These are phyloP conservation scores for Acrocyrtus sp. DNA, from an alignment of 2,888 invertebrate species.

Conservation along the genomic window DNA sequence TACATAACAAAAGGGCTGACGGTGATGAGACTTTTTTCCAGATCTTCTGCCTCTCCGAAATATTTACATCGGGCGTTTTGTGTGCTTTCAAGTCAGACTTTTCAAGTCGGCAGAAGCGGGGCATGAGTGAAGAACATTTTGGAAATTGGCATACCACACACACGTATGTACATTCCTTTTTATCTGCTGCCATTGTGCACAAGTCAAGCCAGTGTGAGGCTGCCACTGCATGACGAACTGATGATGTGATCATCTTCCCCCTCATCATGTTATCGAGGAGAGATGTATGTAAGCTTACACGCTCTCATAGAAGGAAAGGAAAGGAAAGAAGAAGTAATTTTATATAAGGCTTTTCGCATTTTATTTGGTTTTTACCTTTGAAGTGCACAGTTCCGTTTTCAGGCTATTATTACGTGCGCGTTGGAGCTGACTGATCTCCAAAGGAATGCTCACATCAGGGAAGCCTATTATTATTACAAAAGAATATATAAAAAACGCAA, in stretches of 20 bases:
- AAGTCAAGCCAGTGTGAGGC: too few relatives aligned
- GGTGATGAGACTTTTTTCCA: too few relatives aligned
- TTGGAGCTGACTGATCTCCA: slow-evolving; percentile 57
- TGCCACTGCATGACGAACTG: too few relatives aligned
- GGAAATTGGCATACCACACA: background rate
- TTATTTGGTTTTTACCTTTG: slow-evolving; percentile 56
- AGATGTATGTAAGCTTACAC: background rate
- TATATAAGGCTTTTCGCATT: slow-evolving; percentile 2
- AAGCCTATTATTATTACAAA: slow-evolving; percentile 49
- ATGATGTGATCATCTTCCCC: too few relatives aligned
- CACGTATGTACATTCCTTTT: too few relatives aligned
- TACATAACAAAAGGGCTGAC: too few relatives aligned
- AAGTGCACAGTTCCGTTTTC: slow-evolving; percentile 60
- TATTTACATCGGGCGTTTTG: too few relatives aligned
- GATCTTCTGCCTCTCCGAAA: too few relatives aligned
- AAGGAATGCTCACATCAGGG: slow-evolving; percentile 51
- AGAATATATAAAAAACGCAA: background rate
- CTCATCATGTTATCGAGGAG: too few relatives aligned
- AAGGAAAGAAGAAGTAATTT: background rate
- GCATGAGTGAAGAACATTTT: slow-evolving; percentile 1
- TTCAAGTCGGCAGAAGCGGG: background rate
- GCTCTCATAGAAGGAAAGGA: too few relatives aligned
- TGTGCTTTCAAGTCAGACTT: too few relatives aligned
- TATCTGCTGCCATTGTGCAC: too few relatives aligned
- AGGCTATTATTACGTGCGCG: slow-evolving; percentile 23